A percentile compares a stretch with the other conserved stretches of the same genome.
phyloP scores from a whole-genome alignment of 2,113 vertebrate genomes.

The Rhinoptilus africanus region DNA sequence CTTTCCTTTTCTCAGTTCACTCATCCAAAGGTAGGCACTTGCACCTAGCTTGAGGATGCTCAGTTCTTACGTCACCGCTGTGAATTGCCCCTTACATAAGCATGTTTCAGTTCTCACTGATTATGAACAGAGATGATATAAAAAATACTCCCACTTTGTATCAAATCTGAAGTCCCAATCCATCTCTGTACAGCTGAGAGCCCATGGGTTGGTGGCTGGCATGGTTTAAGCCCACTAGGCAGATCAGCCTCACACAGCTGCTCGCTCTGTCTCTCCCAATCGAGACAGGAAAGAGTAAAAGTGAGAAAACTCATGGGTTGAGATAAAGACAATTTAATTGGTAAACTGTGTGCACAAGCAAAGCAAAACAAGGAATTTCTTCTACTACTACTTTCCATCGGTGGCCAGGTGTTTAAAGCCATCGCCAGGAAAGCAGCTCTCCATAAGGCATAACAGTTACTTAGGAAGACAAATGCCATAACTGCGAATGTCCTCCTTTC shows the following conservation, averaged over 20 bases:
- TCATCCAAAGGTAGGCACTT: background rate
- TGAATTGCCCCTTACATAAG: background rate
- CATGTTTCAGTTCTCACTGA: background rate
- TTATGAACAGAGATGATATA: background rate
- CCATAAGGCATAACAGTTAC: fast-evolving
- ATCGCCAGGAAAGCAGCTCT: background rate
- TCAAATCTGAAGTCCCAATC: background rate
- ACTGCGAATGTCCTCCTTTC: background rate
- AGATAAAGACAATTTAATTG: background rate
- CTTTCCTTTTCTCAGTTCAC: background rate
- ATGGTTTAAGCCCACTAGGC: background rate
- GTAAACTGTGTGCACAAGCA: fast-evolving
- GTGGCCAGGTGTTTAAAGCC: background rate
- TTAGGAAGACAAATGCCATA: background rate
- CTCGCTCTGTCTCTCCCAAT: background rate
- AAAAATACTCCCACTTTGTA: background rate
- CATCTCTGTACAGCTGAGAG: background rate
- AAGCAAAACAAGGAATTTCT: background rate
- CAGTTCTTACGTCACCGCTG: background rate
- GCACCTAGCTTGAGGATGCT: background rate
- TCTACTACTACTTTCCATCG: background rate
- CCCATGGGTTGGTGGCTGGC: background rate
- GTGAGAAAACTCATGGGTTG: background rate
- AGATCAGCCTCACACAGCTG: background rate
- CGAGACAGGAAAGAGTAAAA: background rate